Percentiles rank a stretch among this genome's conserved stretches.
These are phyloP conservation scores for Pogonocichla stellata DNA, from an alignment of 2,113 vertebrate species.

Conservation along the genomic window DNA sequence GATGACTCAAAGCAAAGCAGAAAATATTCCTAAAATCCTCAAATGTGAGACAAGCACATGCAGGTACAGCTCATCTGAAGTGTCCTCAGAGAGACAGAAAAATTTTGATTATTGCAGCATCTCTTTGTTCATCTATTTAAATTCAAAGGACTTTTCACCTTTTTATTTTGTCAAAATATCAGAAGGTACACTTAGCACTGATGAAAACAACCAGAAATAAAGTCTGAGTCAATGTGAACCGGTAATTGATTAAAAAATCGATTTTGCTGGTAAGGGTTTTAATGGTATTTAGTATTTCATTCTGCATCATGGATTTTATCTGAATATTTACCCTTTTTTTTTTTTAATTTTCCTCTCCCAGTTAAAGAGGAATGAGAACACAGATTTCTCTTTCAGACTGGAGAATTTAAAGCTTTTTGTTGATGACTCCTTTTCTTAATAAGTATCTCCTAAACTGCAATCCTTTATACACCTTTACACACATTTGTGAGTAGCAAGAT, in stretches of 20 bases:
- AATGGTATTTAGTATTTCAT: not conserved
- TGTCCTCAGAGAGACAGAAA: not conserved
- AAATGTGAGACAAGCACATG: not conserved
- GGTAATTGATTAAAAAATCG: not conserved
- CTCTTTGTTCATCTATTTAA: not conserved
- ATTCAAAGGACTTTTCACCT: not conserved
- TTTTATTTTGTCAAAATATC: not conserved
- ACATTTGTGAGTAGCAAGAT: rapidly evolving
- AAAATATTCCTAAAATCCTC: not conserved
- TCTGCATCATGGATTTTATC: not conserved
- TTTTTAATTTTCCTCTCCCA: not conserved
- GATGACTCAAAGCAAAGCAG: not conserved
- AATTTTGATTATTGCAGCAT: not conserved
- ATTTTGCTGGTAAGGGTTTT: not conserved
- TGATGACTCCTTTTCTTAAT: not conserved
- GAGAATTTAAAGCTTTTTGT: not conserved
- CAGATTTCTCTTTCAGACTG: not conserved
- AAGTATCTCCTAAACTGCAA: not conserved
- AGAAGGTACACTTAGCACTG: too few species aligned
- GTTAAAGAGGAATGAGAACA: not conserved
- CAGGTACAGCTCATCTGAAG: not conserved
- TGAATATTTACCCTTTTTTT: not conserved
- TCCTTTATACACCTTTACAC: not conserved
- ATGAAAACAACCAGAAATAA: not conserved
- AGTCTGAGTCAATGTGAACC: not conserved